Percentiles rank a stretch among this genome's conserved stretches.
Evolutionary conservation across 2,113 vertebrate genomes (phyloP).

Genomic region (Malurus alboscapulatus): DNA sequence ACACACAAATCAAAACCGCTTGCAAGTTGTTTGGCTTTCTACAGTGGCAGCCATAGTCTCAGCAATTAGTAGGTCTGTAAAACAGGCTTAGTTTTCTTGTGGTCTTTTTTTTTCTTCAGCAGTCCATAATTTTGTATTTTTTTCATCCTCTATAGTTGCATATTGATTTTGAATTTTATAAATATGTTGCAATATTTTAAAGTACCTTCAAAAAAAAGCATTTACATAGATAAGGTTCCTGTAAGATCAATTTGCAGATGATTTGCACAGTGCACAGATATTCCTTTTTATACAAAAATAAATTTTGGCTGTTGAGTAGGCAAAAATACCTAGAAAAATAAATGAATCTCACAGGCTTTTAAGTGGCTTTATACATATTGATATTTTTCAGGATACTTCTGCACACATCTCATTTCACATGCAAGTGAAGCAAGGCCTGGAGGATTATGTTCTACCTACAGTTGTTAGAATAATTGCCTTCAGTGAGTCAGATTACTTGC

Average conservation of each 20-base stretch:
- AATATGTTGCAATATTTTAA: background rate
- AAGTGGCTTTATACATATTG: background rate
- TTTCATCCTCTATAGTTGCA: background rate
- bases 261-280: background rate
- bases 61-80: background rate
- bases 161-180: background rate
- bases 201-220: background rate
- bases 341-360: background rate
- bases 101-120: fast-evolving
- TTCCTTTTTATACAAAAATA: background rate
- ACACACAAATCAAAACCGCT: background rate
- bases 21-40: background rate
- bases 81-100: background rate
- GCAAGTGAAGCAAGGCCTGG: background rate
- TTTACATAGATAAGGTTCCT: background rate
- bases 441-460: background rate
- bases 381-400: background rate
- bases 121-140: background rate
- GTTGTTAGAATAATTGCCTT: background rate
- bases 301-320: background rate
- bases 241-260: background rate
- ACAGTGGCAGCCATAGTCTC: background rate
- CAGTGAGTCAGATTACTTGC: background rate
- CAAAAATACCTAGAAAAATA: background rate
- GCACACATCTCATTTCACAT: background rate